phyloP scores from a whole-genome alignment of 1,140 invertebrate species.

The Drosophila willistoni region DNA sequence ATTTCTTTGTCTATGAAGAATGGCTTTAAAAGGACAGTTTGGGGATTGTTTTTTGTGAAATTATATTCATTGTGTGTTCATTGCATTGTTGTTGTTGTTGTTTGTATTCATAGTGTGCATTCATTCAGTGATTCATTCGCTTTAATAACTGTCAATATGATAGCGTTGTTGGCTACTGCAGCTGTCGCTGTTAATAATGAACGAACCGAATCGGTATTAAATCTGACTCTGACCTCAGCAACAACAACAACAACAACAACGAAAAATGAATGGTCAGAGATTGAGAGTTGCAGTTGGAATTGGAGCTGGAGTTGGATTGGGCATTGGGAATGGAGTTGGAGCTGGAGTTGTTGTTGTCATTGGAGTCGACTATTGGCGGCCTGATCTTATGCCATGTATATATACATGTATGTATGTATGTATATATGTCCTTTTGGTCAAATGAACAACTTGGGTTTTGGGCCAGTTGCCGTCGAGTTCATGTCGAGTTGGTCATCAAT shows the following conservation, averaged over 20 bases:
- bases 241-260: conserved; percentile 7
- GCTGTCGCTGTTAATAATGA: conserved; percentile 67
- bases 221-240: conserved; percentile 59
- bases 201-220: conserved; percentile 62
- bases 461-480: too few relatives aligned
- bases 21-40: too few relatives aligned
- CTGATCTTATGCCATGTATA: conserved; percentile 63
- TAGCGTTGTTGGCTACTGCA: conserved; percentile 28
- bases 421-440: conserved; percentile 22
- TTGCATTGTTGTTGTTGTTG: too few relatives aligned
- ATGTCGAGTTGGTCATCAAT: conserved; percentile 55
- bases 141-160: conserved; percentile 71
- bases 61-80: too few relatives aligned
- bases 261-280: conserved; percentile 6
- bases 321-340: not conserved
- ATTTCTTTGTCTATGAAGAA: too few relatives aligned
- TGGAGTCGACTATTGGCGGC: conserved; percentile 24
- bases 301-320: conserved; percentile 11
- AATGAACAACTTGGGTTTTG: conserved; percentile 23
- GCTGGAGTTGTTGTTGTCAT: too few relatives aligned
- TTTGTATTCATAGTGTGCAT: not conserved
- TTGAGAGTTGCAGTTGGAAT: conserved; percentile 4
- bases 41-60: too few relatives aligned
- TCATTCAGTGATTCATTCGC: conserved; percentile 51
- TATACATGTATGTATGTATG: too few relatives aligned